These are phyloP conservation scores for Tipula vernalis DNA, from an alignment of 2,888 invertebrate genomes.

Conservation along the genomic window DNA sequence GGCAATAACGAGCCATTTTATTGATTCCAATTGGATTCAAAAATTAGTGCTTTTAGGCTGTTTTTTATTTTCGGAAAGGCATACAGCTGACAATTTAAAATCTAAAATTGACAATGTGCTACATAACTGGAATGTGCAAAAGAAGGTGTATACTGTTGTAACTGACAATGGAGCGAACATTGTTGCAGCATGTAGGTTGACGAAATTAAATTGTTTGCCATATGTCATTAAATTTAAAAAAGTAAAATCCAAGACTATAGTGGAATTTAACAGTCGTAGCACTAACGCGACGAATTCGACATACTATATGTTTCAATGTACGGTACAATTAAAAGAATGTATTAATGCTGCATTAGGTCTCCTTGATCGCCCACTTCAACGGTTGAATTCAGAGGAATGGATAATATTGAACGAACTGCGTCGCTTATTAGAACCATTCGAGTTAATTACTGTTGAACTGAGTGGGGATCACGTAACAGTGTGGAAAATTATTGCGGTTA, in stretches of 20 bases:
- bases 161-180: slow-evolving; percentile 20
- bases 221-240: too few relatives aligned
- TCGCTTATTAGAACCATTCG: not conserved
- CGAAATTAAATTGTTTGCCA: too few relatives aligned
- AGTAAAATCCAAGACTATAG: too few relatives aligned
- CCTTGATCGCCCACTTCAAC: too few relatives aligned
- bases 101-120: not conserved
- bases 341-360: too few relatives aligned
- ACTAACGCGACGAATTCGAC: too few relatives aligned
- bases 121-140: slow-evolving; percentile 5
- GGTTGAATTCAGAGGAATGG: too few relatives aligned
- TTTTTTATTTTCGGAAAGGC: not conserved
- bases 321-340: too few relatives aligned
- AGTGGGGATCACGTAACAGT: not conserved
- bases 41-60: not conserved
- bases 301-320: too few relatives aligned
- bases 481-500: not conserved
- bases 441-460: not conserved
- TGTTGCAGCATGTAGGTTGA: slow-evolving; percentile 20
- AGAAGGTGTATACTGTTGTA: slow-evolving; percentile 15
- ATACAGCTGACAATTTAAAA: not conserved
- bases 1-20: too few relatives aligned
- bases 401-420: too few relatives aligned
- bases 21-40: not conserved
- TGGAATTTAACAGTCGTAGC: too few relatives aligned